phyloP scores from a whole-genome alignment of 2,113 vertebrate species.

The Cyprinodon tularosa region DNA sequence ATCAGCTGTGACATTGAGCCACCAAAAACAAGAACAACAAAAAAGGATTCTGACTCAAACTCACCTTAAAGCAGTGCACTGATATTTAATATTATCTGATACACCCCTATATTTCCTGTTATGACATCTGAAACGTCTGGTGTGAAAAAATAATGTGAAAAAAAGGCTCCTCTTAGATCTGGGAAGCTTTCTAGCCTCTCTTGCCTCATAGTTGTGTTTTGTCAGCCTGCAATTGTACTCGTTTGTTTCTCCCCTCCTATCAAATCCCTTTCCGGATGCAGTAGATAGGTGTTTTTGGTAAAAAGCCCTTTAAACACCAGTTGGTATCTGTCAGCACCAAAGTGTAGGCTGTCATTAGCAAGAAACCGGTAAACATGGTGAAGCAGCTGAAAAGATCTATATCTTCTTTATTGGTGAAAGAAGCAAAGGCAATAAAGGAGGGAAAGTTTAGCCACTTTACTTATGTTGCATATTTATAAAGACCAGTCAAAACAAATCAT shows the following conservation, averaged over 20 bases:
- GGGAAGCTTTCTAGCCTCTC: neutral
- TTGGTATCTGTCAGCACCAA: neutral
- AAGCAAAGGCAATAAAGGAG: neutral
- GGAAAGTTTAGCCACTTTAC: neutral
- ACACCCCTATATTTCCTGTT: neutral
- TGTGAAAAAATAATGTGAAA: neutral
- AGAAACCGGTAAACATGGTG: conserved; percentile 2
- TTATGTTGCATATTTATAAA: neutral
- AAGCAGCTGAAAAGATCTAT: neutral
- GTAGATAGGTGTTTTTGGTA: neutral
- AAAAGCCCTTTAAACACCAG: neutral
- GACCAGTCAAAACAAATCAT: neutral
- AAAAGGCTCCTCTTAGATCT: neutral
- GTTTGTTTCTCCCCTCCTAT: neutral
- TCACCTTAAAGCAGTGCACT: neutral
- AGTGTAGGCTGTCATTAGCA: neutral
- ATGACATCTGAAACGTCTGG: conserved; percentile 1
- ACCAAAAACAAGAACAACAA: neutral
- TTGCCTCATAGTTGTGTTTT: neutral
- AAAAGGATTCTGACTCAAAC: neutral
- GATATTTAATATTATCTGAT: neutral
- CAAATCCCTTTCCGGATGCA: neutral
- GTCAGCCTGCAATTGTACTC: neutral
- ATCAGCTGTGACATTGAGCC: neutral
- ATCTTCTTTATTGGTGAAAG: neutral